phyloP scores from a whole-genome alignment of 2,797 vertebrate genomes.

The Dendrocincla fuliginosa region DNA sequence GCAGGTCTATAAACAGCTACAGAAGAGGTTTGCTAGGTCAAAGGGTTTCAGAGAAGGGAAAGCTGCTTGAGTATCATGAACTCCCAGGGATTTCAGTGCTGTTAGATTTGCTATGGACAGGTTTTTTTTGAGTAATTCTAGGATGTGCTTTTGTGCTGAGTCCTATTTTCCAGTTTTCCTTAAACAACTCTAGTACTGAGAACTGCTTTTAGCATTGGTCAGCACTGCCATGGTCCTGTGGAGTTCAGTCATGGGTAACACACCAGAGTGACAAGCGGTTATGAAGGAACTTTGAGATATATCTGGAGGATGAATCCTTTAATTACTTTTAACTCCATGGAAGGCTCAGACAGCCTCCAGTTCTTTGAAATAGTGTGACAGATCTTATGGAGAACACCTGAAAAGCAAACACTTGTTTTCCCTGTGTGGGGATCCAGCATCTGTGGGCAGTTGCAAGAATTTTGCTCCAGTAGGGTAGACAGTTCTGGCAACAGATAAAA shows the following conservation, averaged over 20 bases:
- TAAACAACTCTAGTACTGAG: neutral
- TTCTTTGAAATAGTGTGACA: neutral
- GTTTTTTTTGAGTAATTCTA: neutral
- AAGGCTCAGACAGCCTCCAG: neutral
- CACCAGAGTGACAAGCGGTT: neutral
- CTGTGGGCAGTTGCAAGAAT: neutral
- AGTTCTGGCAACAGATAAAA: neutral
- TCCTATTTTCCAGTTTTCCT: slow-evolving; percentile 23
- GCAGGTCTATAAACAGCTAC: slow-evolving; percentile 52
- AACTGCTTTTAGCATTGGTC: neutral
- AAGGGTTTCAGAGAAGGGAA: neutral
- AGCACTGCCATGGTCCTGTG: neutral
- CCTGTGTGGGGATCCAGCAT: neutral
- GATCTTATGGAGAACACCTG: neutral
- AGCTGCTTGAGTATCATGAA: neutral
- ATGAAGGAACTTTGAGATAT: neutral
- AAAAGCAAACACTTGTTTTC: neutral
- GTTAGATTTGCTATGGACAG: neutral
- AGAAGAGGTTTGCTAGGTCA: slow-evolving; percentile 41
- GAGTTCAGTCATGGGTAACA: neutral
- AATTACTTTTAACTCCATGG: neutral
- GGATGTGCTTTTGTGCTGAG: slow-evolving; percentile 1
- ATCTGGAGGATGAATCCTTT: neutral
- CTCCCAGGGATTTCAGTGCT: neutral
- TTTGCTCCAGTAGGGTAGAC: neutral